These are phyloP conservation scores for Digitonthophagus gazella DNA, from an alignment of 2,888 invertebrate species.

Conservation along the genomic window DNA sequence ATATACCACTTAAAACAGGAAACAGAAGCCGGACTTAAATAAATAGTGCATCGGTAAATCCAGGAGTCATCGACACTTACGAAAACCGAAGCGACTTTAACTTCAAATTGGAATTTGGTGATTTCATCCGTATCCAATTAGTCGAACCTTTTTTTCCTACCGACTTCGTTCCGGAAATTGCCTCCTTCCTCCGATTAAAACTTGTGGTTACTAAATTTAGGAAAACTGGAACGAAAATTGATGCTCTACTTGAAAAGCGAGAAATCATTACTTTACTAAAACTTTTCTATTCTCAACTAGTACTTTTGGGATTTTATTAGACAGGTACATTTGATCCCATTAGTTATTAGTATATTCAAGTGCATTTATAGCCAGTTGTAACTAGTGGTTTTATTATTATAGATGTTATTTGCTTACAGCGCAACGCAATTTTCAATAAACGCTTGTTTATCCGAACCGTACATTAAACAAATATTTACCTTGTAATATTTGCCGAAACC, in stretches of 20 bases:
- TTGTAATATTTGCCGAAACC: background rate
- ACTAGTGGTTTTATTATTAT: background rate
- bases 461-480: background rate
- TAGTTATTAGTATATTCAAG: background rate
- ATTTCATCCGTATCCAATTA: background rate
- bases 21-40: background rate
- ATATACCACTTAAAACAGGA: too few species aligned
- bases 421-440: background rate
- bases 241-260: background rate
- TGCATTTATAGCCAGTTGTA: background rate
- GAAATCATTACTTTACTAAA: background rate
- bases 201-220: background rate
- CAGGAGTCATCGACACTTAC: background rate
- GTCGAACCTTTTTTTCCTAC: background rate
- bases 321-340: too few species aligned
- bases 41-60: background rate
- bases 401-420: background rate
- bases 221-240: too few species aligned
- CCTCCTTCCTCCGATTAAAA: background rate
- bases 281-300: background rate
- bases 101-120: background rate
- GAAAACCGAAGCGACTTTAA: background rate
- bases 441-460: background rate
- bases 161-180: background rate
- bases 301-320: too few species aligned